Conservation (phyloP, 1,140 invertebrate genomes). For the Parasteatoda tepidariorum region DNA sequence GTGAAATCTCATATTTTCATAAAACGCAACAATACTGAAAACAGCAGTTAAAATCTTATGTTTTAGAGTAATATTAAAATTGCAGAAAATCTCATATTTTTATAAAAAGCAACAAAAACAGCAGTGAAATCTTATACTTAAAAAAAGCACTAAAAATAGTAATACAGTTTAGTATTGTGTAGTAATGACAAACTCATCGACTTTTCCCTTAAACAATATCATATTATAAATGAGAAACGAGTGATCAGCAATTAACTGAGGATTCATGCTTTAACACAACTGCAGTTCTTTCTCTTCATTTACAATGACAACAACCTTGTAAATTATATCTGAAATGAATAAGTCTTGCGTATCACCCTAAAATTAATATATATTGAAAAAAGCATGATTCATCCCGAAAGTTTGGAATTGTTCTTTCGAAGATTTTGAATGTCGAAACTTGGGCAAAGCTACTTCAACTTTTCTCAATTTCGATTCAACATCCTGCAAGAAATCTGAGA, state of each 20-base stretch:
- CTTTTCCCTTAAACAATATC: conserved; percentile 76
- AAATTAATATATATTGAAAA: conserved; percentile 64
- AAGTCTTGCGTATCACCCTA: conserved; percentile 29
- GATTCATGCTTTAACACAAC: conserved; percentile 69
- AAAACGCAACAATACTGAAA: too few relatives aligned
- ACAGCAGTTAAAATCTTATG: too few relatives aligned
- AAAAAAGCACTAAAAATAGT: too few relatives aligned
- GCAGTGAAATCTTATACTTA: too few relatives aligned
- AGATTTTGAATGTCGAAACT: conserved; percentile 62
- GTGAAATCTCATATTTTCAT: too few relatives aligned
- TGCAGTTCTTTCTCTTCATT: conserved; percentile 80
- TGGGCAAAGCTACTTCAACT: conserved; percentile 62
- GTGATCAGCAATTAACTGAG: conserved; percentile 77
- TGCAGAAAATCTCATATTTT: too few relatives aligned
- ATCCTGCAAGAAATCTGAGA: conserved; percentile 64
- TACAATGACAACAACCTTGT: conserved; percentile 74
- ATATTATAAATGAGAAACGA: conserved; percentile 77
- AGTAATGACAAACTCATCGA: conserved; percentile 50
- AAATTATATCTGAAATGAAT: conserved; percentile 67
- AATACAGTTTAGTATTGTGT: too few relatives aligned
- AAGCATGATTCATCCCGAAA: conserved; percentile 63
- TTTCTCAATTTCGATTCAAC: conserved; percentile 71
- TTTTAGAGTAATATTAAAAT: too few relatives aligned
- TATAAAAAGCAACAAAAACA: too few relatives aligned
- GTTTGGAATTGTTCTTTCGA: conserved; percentile 56